Base-by-base conservation (phyloP, 2,888 invertebrate species). In the Argynnis bischoffii region DNA sequence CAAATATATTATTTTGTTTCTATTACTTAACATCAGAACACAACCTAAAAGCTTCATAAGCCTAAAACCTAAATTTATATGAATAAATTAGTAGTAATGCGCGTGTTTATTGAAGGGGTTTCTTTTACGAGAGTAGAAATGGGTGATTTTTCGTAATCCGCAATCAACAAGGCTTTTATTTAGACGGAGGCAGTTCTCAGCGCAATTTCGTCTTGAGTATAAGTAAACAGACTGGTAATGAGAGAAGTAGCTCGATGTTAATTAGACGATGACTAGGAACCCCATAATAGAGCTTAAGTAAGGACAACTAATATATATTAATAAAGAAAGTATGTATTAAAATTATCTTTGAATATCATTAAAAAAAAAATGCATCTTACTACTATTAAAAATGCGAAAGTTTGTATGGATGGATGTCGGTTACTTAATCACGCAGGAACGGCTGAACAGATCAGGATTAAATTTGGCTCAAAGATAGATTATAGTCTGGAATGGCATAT, bases 181-280 rank as follows among this genome's bases (percentile, higher is more conserved):
- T 74, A 60, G 71, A 70, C 71, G 69, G 75, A 76, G 77, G 76
- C 77, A 69, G 77, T 79, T 76, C 81, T 81, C 78, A 73, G 78
- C 72, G 81, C 81, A 83, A 84, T 83, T 84, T 79, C 71, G 75
- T 73, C 77, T 81, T 74, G 79, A 85, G 81, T 81, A 81, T 78
- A 76, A 83, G 83, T 79, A 88, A 89, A 88, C 83, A 86, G 83
- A 75, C 80, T 78, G 79, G 79, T 81, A 82, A 79, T 79, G 81
- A 79, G 82, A 76, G 76, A 78, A 79, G 80, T 77, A 78, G 78
- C 75, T 77, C 76, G 77, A 78, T 84, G 86, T 83, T 89, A 89
- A 89, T 90, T 89, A 88, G 84, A 80, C 77, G 74, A 69, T 70
- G 71, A 18, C 48, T 41, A 35, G 67, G 60, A 53, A 48, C 1